Evolutionary conservation across 2,113 vertebrate species (phyloP), one percentile per base, ranked within the genome.

Genomic region (Haemorhous mexicanus): DNA sequence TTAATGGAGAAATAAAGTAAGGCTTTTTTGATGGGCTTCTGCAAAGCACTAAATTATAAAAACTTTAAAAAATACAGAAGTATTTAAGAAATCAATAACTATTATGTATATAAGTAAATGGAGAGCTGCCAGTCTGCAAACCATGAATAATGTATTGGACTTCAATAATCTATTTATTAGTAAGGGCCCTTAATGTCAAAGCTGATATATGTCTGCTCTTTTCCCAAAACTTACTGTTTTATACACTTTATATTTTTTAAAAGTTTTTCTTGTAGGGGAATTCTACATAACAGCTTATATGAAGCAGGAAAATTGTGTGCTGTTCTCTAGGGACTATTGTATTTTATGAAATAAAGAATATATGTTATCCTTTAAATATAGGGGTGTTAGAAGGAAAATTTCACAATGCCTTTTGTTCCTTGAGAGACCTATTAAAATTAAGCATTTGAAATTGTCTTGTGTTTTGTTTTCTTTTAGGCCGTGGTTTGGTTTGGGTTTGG

Each of bases 321-420:
- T 69, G 7, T 24, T 63, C 20, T 70, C 64, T 17, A 64, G n/a
- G 27, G 33, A 35, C 92, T 92, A 81, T 28, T 3, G 1, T 50
- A 68, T 84, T 92, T 95, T 62, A 93, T 32, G 4, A 74, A 79
- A 94, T 44, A 39, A 58, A 0, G 2, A 83, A 63, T 16, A 7
- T 24, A 49, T 39, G 18, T 35, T 66, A 49, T 66, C 75, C 41
- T 78, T 84, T 61, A 61, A 80, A 93, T 72, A 81, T 7, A 78
- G 72, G 88, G 61, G 83, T 93, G 56, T 86, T 91, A 88, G 77
- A 94, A 75, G 73, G 62, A 90, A 95, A 92, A 93, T 89, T 89
- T 89, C 92, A 74, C 61, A 82, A 81, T 58, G 33, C 6, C 26
- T 55, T 87, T 75, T 87, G 50, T 61, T 90, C 66, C 66, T 90